Conservation (phyloP, 2,888 invertebrate species). For the Laspeyria flexula region DNA sequence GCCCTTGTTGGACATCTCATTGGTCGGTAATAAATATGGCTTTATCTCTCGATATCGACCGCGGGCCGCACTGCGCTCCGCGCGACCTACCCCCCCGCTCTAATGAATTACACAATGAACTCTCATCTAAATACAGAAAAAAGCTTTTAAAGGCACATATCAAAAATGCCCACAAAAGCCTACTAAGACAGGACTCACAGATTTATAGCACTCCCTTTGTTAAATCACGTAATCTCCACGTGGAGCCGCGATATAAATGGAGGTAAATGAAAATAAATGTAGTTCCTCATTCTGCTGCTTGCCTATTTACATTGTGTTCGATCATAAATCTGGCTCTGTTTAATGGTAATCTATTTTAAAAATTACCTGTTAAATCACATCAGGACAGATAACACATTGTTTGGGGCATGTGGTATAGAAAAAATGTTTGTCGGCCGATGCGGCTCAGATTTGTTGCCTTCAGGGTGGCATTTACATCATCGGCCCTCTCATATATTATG, state of each 20-base stretch:
- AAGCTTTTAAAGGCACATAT: conserved; percentile 87
- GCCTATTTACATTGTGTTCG: conserved; percentile 80
- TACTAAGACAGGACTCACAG: conserved; percentile 84
- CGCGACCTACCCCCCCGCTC: conserved; percentile 77
- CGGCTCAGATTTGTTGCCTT: conserved; percentile 76
- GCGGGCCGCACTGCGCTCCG: conserved; percentile 69
- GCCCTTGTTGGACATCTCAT: conserved; percentile 77
- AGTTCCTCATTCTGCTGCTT: conserved; percentile 84
- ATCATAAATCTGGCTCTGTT: conserved; percentile 79
- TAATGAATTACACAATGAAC: conserved; percentile 86
- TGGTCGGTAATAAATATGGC: conserved; percentile 78
- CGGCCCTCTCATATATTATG: conserved; percentile 69
- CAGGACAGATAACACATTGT: conserved; percentile 83
- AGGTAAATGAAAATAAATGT: conserved; percentile 85
- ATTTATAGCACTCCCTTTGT: conserved; percentile 85
- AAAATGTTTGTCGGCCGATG: conserved; percentile 79
- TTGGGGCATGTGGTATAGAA: conserved; percentile 74
- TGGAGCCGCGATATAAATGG: conserved; percentile 84
- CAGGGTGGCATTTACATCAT: conserved; percentile 80
- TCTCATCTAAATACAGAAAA: conserved; percentile 87
- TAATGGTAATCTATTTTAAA: conserved; percentile 81
- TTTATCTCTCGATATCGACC: conserved; percentile 84
- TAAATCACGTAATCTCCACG: conserved; percentile 86
- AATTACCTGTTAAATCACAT: conserved; percentile 86
- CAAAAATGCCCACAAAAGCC: conserved; percentile 86